Evolutionary conservation across 2,113 vertebrate genomes (phyloP), one percentile per base, ranked within the genome.

Genomic region (Fulica atra): DNA sequence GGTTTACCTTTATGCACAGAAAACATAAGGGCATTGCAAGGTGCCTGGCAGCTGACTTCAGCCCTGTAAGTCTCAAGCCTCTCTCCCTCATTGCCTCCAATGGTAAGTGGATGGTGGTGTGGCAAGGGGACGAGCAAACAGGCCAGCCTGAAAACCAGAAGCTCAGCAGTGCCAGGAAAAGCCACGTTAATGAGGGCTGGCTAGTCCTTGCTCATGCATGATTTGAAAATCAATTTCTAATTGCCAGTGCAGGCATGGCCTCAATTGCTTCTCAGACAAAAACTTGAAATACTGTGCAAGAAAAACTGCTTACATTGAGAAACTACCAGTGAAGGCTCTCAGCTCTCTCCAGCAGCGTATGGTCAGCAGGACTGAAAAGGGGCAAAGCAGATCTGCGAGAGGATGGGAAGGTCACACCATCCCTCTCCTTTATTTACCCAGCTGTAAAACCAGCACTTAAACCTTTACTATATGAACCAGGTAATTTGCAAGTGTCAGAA

Each of bases 111-210:
- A 31, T 2, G 2, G 20, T 35, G 60, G 9, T 0, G 0, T 36
- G 42, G 5, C 16, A 56, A 0, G 5, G 16, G 35, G 25, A 4
- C 5, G 6, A 76, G 3, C 5, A 7, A 76, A 64, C 4, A 40
- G 50, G 31, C 73, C 59, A 60, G 10, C 18, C 36, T 14, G 33
- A 61, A 87, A 69, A 16, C 11, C n/a, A 51, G 9, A n/a, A 71
- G 23, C 40, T 56, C n/a, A 66, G n/a, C 29, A 61, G 25, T 24
- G 5, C 18, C 44, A 59, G 7, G 11, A 77, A 86, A 86, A 23
- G 26, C 17, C 2, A 4, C 0, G 0, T 35, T 56, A 56, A 77
- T 0, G 6, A 69, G 29, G 11, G 13, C 1, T 83, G 25, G 19
- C 25, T 71, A 82, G 53, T 16, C 33, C 35, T 57, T 71, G 38